Percentiles rank a stretch among this genome's conserved stretches.
Conservation (phyloP, 2,113 vertebrate genomes). For the Aptenodytes patagonicus region DNA sequence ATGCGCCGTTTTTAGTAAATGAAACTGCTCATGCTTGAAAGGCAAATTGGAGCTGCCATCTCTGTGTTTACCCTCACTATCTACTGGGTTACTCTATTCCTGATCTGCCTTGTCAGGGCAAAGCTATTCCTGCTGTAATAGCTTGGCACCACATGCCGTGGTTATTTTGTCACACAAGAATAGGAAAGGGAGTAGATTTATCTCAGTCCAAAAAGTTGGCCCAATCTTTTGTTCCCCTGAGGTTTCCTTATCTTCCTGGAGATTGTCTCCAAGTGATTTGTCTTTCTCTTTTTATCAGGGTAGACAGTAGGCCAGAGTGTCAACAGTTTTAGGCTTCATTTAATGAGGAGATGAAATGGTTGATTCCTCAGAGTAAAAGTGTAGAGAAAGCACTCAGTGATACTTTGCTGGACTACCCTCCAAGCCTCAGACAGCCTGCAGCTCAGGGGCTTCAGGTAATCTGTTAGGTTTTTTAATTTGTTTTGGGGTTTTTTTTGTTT, state of each 20-base stretch:
- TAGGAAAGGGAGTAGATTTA: neutral
- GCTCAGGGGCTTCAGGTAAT: neutral
- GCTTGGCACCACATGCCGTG: accelerated
- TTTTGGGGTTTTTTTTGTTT: neutral
- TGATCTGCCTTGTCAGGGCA: neutral
- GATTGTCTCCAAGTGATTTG: neutral
- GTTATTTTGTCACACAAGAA: neutral
- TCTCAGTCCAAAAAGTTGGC: neutral
- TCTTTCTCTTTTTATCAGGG: neutral
- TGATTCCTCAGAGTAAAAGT: neutral
- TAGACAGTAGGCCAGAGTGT: neutral
- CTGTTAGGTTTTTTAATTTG: neutral
- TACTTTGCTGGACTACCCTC: neutral
- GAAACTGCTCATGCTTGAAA: neutral
- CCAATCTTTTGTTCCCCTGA: neutral
- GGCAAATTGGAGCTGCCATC: neutral
- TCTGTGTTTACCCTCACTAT: neutral
- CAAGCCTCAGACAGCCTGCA: neutral
- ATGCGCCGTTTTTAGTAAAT: accelerated
- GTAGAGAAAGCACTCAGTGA: neutral
- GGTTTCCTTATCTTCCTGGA: neutral
- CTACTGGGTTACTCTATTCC: neutral
- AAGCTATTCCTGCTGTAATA: neutral
- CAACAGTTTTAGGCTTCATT: neutral
- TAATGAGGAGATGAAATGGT: neutral